Base-by-base conservation (phyloP, 2,113 vertebrate species). In the Gambusia holbrooki region DNA sequence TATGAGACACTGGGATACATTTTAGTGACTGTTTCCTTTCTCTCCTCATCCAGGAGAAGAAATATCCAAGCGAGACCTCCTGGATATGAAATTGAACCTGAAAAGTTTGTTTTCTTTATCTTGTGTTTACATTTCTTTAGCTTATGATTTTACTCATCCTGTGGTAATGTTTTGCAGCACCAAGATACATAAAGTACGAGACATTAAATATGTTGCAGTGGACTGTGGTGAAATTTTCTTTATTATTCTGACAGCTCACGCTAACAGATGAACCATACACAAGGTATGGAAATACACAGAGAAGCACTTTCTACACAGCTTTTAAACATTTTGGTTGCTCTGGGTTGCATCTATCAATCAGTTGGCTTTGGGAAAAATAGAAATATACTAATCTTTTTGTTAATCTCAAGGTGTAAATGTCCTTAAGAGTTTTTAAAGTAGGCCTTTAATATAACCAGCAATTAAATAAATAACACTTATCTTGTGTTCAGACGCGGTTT, bases 1-100 rank as follows among this genome's bases (percentile, higher is more conserved):
- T 48, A 60, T 64, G 70, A 69, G 54, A 12, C 33, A 77, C 62
- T 73, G 33, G 19, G 51, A 76, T 74, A 35, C 0, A 69, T 60
- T 74, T 62, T 8, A 37, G 74, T 63, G 27, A 68, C 48, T 2
- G 35, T 37, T 66, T 66, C 73, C 22, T 72, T 76, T 27, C 69
- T 48, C 35, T 42, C 15, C 60, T 68, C 28, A 48, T 15, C 40
- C 22, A 60, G 1, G 10, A 35, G 10, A 66, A 80, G 45, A 66
- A 12, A 29, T 33, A 33, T 25, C 58, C 12, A n/a, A 62, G 63
- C 22, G 32, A 37, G 22, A 27, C 45, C 14, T 35, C 11, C 73
- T 62, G 48, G 29, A 77, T 74, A 40, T 64, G 17, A 25, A 69
- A 15, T 75, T 75, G 17, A 40, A 62, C 29, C 28, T 22, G 5